phyloP scores from a whole-genome alignment of 2,888 invertebrate species.

The Leucophenga maculata region DNA sequence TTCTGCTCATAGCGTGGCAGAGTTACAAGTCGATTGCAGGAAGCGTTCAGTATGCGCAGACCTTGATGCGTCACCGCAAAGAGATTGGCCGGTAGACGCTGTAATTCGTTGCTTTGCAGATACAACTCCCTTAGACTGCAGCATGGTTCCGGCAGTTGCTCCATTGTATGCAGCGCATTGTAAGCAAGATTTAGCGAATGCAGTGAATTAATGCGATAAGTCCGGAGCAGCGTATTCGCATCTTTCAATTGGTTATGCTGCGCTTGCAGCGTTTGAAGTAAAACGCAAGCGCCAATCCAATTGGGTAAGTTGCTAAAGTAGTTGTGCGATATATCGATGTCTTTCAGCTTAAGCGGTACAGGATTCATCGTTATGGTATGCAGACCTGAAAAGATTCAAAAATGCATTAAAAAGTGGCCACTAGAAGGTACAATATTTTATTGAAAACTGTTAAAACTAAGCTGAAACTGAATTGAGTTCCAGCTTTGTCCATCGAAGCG shows the following conservation, averaged over 20 bases:
- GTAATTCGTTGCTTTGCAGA: conserved; percentile 84
- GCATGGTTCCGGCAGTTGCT: conserved; percentile 76
- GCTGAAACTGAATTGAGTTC: too few relatives aligned
- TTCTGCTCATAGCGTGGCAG: conserved; percentile 74
- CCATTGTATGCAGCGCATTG: conserved; percentile 82
- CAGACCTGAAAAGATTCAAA: conserved; percentile 76
- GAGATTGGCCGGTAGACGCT: conserved; percentile 82
- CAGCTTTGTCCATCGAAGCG: too few relatives aligned
- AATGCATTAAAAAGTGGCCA: too few relatives aligned
- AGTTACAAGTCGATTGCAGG: conserved; percentile 83
- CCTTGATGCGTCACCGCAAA: conserved; percentile 78
- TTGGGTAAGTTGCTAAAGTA: conserved; percentile 81
- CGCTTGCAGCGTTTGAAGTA: conserved; percentile 81
- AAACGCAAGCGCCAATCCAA: conserved; percentile 83
- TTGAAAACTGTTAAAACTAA: too few relatives aligned
- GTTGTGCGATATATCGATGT: conserved; percentile 86
- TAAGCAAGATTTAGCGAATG: conserved; percentile 84
- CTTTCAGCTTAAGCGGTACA: conserved; percentile 81
- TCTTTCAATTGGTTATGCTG: conserved; percentile 81
- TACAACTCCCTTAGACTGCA: conserved; percentile 77
- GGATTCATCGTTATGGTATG: conserved; percentile 81
- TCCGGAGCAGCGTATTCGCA: conserved; percentile 82
- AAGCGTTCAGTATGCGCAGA: conserved; percentile 82
- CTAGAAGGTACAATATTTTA: too few relatives aligned
- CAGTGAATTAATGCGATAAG: conserved; percentile 81